phyloP scores from a whole-genome alignment of 2,113 vertebrate species.

The Hemicordylus capensis region DNA sequence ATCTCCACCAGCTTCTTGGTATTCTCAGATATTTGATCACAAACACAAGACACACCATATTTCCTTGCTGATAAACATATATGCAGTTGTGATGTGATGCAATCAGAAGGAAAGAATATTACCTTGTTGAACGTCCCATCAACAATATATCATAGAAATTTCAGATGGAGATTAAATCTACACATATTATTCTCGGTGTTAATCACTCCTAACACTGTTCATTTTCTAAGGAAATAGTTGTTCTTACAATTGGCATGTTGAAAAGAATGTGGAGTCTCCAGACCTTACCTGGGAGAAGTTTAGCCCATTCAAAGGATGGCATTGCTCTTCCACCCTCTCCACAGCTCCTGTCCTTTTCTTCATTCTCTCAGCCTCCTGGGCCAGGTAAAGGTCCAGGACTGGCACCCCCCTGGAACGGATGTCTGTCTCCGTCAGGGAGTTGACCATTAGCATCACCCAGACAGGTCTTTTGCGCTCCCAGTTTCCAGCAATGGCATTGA shows the following conservation, averaged over 20 bases:
- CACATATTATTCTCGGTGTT: no score
- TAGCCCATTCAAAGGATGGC: conserved; percentile 94
- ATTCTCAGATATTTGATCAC: no score
- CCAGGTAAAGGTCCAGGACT: conserved; percentile 93
- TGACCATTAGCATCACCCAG: conserved; percentile 99
- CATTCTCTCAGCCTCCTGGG: conserved; percentile 93
- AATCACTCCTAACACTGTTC: rapidly evolving
- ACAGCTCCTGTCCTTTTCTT: conserved; percentile 92
- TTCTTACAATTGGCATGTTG: not conserved
- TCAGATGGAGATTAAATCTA: no score
- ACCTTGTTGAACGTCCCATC: not conserved
- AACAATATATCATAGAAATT: not conserved
- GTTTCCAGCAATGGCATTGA: conserved; percentile 96
- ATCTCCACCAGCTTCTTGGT: not conserved
- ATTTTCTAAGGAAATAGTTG: rapidly evolving
- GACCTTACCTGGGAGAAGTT: conserved; percentile 94
- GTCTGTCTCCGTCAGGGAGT: conserved; percentile 95
- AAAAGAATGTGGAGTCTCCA: not conserved
- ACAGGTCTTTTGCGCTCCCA: conserved; percentile 98
- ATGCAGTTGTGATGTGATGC: not conserved
- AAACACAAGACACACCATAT: not conserved
- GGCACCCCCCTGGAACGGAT: conserved; percentile 93
- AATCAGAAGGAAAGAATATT: not conserved
- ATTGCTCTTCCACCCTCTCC: conserved; percentile 96
- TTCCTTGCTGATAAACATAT: not conserved